A percentile compares a stretch with the other conserved stretches of the same genome.
These are phyloP conservation scores for Bedellia somnulentella DNA, from an alignment of 2,888 invertebrate genomes.

Conservation along the genomic window DNA sequence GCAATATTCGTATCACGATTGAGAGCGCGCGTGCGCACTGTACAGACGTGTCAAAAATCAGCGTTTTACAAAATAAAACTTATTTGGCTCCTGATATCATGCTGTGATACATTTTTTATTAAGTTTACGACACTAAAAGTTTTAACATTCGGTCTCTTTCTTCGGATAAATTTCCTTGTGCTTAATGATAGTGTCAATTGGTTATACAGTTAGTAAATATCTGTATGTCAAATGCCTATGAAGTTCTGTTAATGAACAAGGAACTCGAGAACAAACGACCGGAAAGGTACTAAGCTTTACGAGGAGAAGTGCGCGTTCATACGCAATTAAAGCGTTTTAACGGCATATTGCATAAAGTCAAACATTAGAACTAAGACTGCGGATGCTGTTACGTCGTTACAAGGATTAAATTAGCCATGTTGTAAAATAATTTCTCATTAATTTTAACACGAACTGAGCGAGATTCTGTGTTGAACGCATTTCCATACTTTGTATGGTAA, in stretches of 20 bases:
- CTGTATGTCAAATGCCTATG: no score
- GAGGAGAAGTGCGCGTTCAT: slow-evolving; percentile 33
- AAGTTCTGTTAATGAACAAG: slow-evolving; percentile 24
- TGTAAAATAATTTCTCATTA: slow-evolving; percentile 39
- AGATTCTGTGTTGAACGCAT: slow-evolving; percentile 23
- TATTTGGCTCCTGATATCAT: not conserved
- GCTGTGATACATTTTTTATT: no score
- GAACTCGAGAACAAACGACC: slow-evolving; percentile 31
- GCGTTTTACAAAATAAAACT: not conserved
- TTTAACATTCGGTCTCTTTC: no score
- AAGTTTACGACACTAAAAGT: no score
- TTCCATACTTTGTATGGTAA: slow-evolving; percentile 28
- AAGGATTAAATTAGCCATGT: slow-evolving; percentile 32
- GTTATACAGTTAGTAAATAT: no score
- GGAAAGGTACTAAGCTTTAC: slow-evolving; percentile 37
- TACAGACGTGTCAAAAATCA: slow-evolving; percentile 13
- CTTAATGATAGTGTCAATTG: no score
- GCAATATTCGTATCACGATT: slow-evolving; percentile 48
- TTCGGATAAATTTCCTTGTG: no score
- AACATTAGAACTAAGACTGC: slow-evolving; percentile 33
- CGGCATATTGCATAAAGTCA: slow-evolving; percentile 33
- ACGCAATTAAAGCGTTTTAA: slow-evolving; percentile 39
- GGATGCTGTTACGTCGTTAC: not conserved
- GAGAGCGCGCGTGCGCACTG: slow-evolving; percentile 40
- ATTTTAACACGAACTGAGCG: slow-evolving; percentile 27